phyloP scores from a whole-genome alignment of 2,113 vertebrate genomes.

The Equus quagga region DNA sequence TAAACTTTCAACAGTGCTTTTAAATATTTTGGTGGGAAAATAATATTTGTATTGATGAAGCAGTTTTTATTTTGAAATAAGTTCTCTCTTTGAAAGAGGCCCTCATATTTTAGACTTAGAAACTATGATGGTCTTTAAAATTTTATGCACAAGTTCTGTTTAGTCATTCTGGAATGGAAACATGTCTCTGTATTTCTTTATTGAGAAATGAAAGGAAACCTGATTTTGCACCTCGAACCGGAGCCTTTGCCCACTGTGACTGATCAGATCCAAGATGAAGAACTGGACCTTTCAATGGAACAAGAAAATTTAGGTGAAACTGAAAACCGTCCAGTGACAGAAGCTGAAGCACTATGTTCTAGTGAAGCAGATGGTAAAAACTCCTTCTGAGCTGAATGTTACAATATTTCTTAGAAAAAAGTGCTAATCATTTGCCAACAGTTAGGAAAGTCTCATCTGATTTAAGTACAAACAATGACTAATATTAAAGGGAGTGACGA shows the following conservation, averaged over 20 bases:
- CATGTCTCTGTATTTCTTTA: slow-evolving; percentile 58
- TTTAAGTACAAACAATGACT: background rate
- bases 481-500: background rate
- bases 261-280: slow-evolving; percentile 89
- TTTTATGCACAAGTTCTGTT: slow-evolving; percentile 46
- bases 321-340: background rate
- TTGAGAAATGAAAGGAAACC: slow-evolving; percentile 91
- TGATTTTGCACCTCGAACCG: slow-evolving; percentile 92
- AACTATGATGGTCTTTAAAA: background rate
- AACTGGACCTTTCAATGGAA: slow-evolving; percentile 94
- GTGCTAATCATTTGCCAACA: background rate
- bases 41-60: background rate
- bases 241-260: slow-evolving; percentile 92
- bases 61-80: slow-evolving; percentile 47
- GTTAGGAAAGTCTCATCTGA: background rate
- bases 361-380: slow-evolving; percentile 77
- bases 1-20: background rate
- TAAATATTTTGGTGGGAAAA: background rate
- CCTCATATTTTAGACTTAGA: slow-evolving; percentile 41
- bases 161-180: slow-evolving; percentile 62
- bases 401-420: background rate
- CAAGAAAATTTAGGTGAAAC: slow-evolving; percentile 77
- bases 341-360: slow-evolving; percentile 43
- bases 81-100: slow-evolving; percentile 26
- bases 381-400: background rate